These are phyloP conservation scores for Hylyphantes graminicola DNA, from an alignment of 1,140 invertebrate species.

Conservation along the genomic window DNA sequence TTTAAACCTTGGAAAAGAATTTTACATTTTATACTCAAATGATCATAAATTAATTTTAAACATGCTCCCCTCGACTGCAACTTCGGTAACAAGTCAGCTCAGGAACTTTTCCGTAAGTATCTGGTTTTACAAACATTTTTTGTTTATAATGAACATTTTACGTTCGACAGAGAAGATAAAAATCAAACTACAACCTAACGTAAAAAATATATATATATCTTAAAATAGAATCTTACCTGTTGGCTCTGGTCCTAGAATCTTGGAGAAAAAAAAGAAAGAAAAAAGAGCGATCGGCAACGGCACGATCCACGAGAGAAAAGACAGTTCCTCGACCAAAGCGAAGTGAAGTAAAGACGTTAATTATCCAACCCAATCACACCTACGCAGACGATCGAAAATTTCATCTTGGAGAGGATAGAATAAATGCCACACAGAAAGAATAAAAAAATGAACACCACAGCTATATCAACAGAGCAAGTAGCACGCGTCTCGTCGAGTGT, in stretches of 20 bases:
- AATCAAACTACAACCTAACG: neutral
- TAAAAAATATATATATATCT: neutral
- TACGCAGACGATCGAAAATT: neutral
- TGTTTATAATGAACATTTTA: too few species aligned
- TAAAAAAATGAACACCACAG: neutral
- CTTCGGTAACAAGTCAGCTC: too few species aligned
- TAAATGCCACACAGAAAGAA: neutral
- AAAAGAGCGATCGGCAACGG: slow-evolving; percentile 3
- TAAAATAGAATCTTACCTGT: slow-evolving; percentile 45
- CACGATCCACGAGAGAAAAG: slow-evolving; percentile 35
- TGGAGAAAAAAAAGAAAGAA: neutral
- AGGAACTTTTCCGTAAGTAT: too few species aligned
- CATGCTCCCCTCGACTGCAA: too few species aligned
- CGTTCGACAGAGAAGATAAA: neutral
- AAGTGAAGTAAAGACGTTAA: slow-evolving; percentile 10
- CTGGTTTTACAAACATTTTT: too few species aligned
- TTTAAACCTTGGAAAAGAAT: too few species aligned
- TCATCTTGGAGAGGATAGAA: too few species aligned
- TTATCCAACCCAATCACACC: slow-evolving; percentile 33
- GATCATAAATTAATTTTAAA: too few species aligned
- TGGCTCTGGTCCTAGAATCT: slow-evolving; percentile 14
- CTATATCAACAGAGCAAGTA: slow-evolving; percentile 30
- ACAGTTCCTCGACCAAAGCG: slow-evolving; percentile 5
- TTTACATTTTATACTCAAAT: too few species aligned
- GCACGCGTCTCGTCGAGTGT: slow-evolving; percentile 1